phyloP scores from a whole-genome alignment of 1,140 invertebrate species.

The Drosophila sechellia region DNA sequence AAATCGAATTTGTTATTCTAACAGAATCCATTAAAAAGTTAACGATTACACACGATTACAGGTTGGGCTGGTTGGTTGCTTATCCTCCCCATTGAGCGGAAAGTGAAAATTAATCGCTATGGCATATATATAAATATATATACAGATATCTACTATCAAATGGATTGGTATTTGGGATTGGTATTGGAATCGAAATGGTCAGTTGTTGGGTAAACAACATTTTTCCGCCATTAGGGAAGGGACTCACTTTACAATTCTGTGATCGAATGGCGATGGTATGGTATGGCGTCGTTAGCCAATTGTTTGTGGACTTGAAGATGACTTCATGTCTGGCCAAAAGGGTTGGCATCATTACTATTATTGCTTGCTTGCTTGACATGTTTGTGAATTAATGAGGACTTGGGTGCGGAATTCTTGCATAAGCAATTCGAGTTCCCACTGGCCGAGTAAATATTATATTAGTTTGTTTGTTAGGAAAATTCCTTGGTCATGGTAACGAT shows the following conservation, averaged over 20 bases:
- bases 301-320: constrained; percentile 15
- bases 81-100: constrained; percentile 33
- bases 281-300: constrained; percentile 28
- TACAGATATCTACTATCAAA: no score
- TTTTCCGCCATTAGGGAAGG: constrained; percentile 26
- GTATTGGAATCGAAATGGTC: constrained; percentile 1
- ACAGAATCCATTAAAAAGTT: constrained; percentile 47
- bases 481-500: not conserved
- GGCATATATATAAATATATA: constrained; percentile 26
- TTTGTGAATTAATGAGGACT: constrained; percentile 28
- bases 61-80: constrained; percentile 31
- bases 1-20: constrained; percentile 48
- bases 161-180: no score
- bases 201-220: constrained; percentile 41
- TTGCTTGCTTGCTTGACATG: constrained; percentile 28
- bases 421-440: not conserved
- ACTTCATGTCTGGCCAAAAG: constrained; percentile 43
- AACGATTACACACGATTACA: constrained; percentile 51
- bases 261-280: constrained; percentile 32
- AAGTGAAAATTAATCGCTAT: constrained; percentile 46
- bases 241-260: constrained; percentile 31
- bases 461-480: not conserved
- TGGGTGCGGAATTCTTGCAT: constrained; percentile 6
- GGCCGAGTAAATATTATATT: not conserved
- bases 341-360: constrained; percentile 43